phyloP scores from a whole-genome alignment of 2,888 invertebrate species.

The Dicyrtoma fusca region DNA sequence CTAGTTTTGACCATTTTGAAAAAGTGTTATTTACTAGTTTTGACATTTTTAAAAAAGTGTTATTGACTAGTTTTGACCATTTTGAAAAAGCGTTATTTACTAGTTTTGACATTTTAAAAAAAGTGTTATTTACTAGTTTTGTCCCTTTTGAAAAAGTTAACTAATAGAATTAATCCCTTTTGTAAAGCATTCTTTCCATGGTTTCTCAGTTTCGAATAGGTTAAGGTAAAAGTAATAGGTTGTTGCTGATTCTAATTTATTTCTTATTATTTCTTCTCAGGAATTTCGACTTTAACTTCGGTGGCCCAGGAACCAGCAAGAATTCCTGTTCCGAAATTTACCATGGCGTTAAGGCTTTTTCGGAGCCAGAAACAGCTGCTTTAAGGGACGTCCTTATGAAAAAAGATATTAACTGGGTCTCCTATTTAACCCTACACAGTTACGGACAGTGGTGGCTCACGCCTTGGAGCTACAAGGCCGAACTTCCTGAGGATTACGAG shows the following conservation, averaged over 20 bases:
- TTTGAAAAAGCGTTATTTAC: no score
- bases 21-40: no score
- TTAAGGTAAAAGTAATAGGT: no score
- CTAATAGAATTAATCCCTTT: no score
- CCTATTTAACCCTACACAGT: slow-evolving; percentile 61
- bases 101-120: no score
- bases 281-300: slow-evolving; percentile 23
- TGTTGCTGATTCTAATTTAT: slow-evolving; percentile 72
- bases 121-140: no score
- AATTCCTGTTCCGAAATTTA: slow-evolving; percentile 67
- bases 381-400: slow-evolving; percentile 66
- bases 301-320: slow-evolving; percentile 6
- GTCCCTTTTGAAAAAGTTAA: no score
- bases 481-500: slow-evolving; percentile 63
- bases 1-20: no score
- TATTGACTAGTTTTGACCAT: no score
- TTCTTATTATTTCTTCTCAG: slow-evolving; percentile 71
- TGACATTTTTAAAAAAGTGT: no score
- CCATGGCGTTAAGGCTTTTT: slow-evolving; percentile 73
- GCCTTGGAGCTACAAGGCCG: slow-evolving; percentile 65
- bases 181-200: no score
- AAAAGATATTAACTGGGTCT: slow-evolving; percentile 44
- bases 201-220: no score
- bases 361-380: slow-evolving; percentile 75
- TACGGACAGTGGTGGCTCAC: slow-evolving; percentile 68